Conservation (phyloP, 2,888 invertebrate genomes). For the Chrysina gloriosa region DNA sequence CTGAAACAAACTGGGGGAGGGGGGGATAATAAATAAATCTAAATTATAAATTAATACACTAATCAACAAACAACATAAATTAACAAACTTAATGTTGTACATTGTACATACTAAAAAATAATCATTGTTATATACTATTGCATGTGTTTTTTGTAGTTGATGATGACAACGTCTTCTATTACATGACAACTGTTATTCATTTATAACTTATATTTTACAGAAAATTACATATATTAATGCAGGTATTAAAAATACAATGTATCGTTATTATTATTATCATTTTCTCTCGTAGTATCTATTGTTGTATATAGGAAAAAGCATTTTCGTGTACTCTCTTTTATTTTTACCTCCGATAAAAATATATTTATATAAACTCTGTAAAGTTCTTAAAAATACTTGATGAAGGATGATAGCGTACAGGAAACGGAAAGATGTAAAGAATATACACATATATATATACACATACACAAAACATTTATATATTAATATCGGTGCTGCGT, state of each 20-base stretch:
- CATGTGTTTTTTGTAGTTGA: conserved; percentile 37
- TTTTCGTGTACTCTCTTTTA: conserved; percentile 29
- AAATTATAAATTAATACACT: conserved; percentile 54
- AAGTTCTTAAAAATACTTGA: conserved; percentile 39
- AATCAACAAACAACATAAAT: conserved; percentile 54
- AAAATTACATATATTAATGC: conserved; percentile 38
- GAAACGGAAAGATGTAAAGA: conserved; percentile 22
- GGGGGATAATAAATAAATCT: conserved; percentile 40
- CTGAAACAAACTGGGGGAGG: conserved; percentile 14
- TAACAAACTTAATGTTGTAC: conserved; percentile 59
- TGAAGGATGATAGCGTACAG: conserved; percentile 13
- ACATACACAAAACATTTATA: not conserved
- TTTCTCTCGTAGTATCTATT: conserved; percentile 30
- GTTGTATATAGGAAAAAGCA: conserved; percentile 40
- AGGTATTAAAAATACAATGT: conserved; percentile 43
- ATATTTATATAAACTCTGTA: conserved; percentile 41
- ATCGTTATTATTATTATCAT: conserved; percentile 15
- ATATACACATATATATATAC: conserved; percentile 16
- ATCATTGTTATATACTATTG: conserved; percentile 44
- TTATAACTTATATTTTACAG: conserved; percentile 40
- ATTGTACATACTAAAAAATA: conserved; percentile 61
- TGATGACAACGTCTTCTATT: not conserved
- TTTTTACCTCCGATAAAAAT: conserved; percentile 38
- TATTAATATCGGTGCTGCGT: conserved; percentile 15
- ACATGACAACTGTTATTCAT: conserved; percentile 34